phyloP scores from a whole-genome alignment of 2,113 vertebrate genomes.

The Labeo catla region DNA sequence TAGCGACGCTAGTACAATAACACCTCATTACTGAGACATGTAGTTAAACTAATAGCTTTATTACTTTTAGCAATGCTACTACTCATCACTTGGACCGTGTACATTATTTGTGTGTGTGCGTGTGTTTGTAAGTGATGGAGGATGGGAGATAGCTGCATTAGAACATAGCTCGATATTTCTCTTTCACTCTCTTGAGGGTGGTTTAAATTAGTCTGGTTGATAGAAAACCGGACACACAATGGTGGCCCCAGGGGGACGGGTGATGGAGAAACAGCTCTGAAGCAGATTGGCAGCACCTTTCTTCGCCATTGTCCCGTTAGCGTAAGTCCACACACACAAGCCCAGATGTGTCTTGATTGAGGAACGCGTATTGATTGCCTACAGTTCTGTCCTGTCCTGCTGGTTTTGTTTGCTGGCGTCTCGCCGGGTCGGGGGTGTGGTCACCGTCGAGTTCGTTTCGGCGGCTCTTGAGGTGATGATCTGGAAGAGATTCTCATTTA shows the following conservation, averaged over 20 bases:
- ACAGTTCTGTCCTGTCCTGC: conserved; percentile 16
- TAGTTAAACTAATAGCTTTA: not conserved
- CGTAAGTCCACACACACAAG: conserved; percentile 33
- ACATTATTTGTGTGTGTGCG: not conserved
- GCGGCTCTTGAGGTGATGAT: conserved; percentile 20
- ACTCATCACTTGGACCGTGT: not conserved
- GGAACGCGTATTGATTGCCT: conserved; percentile 40
- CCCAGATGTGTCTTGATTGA: conserved; percentile 14
- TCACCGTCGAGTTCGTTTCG: not conserved
- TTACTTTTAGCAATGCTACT: conserved; percentile 9
- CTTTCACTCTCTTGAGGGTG: conserved; percentile 6
- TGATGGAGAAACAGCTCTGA: conserved; percentile 26
- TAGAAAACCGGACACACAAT: conserved; percentile 33
- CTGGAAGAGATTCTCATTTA: conserved; percentile 42
- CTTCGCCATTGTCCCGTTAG: conserved; percentile 48
- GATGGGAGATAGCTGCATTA: not conserved
- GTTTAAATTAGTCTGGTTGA: conserved; percentile 29
- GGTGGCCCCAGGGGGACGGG: not conserved
- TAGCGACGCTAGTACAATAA: not conserved
- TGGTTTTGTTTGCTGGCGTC: conserved; percentile 9
- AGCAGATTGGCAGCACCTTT: conserved; percentile 34
- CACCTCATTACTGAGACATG: not conserved
- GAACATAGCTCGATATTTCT: conserved; percentile 33
- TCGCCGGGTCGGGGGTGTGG: not conserved
- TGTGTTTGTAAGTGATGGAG: not conserved